Conservation (phyloP, 2,797 vertebrate species). For the Tokudaia tokunoshimensis region DNA sequence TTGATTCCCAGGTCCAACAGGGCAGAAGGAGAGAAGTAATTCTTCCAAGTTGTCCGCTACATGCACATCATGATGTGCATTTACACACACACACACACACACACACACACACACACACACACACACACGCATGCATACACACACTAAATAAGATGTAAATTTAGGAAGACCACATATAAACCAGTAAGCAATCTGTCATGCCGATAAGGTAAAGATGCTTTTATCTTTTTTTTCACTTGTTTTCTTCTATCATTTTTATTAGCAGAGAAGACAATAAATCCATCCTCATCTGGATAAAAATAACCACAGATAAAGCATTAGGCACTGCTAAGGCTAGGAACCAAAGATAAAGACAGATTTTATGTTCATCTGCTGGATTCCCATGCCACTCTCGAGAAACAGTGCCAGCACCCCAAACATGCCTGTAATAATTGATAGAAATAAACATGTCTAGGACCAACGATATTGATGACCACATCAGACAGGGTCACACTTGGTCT, state of each 20-base stretch:
- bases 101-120: not conserved
- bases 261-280: constrained; percentile 20
- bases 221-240: not conserved
- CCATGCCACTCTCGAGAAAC: not conserved
- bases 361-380: not conserved
- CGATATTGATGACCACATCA: not conserved
- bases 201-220: not conserved
- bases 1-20: not conserved
- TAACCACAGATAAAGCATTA: not conserved
- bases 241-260: constrained; percentile 36
- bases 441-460: not conserved
- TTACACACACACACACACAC: not conserved
- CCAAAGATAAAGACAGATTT: not conserved
- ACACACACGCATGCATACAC: not conserved
- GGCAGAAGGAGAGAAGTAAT: not conserved
- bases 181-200: not conserved
- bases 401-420: not conserved
- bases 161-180: not conserved
- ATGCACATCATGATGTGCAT: not conserved
- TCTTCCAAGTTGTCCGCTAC: not conserved
- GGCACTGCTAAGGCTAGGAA: constrained; percentile 14
- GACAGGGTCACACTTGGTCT: not conserved
- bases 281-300: not conserved
- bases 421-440: not conserved
- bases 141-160: not conserved